A percentile compares a stretch with the other conserved stretches of the same genome.
phyloP scores from a whole-genome alignment of 2,113 vertebrate species.

The Rattus rattus region DNA sequence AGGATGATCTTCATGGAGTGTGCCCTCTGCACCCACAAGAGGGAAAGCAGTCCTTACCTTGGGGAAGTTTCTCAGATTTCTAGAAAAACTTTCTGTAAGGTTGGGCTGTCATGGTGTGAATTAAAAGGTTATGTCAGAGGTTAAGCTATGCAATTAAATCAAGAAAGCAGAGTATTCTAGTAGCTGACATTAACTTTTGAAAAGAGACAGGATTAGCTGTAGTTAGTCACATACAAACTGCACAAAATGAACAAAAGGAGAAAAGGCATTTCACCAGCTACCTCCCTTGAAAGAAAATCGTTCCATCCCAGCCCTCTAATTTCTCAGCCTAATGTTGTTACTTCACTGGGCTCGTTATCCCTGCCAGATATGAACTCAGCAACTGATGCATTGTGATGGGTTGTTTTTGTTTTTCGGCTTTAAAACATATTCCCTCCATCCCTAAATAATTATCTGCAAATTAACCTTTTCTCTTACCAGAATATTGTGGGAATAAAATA shows the following conservation, averaged over 20 bases:
- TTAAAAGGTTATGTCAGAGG: constrained; percentile 77
- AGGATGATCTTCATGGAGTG: constrained; percentile 30
- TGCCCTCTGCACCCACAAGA: not conserved
- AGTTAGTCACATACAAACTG: constrained; percentile 68
- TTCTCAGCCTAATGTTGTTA: constrained; percentile 72
- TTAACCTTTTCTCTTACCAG: constrained; percentile 75
- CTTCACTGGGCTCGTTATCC: constrained; percentile 55
- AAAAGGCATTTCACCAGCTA: constrained; percentile 36
- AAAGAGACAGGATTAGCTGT: constrained; percentile 70
- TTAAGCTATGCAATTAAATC: constrained; percentile 81
- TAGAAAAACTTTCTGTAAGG: constrained; percentile 70
- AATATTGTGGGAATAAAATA: constrained; percentile 60
- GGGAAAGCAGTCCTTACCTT: constrained; percentile 51
- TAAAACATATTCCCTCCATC: constrained; percentile 67
- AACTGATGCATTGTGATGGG: constrained; percentile 66
- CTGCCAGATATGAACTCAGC: constrained; percentile 60
- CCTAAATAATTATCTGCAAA: constrained; percentile 78
- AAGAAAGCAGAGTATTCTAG: constrained; percentile 81
- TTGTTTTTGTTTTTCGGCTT: constrained; percentile 76
- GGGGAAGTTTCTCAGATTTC: constrained; percentile 68
- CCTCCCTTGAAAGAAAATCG: constrained; percentile 65
- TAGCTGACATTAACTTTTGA: constrained; percentile 75
- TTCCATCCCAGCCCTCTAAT: constrained; percentile 69
- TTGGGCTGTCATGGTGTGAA: constrained; percentile 75
- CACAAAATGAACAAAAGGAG: constrained; percentile 28